These are phyloP conservation scores for Anolis sagrei DNA, from an alignment of 2,113 vertebrate genomes.

Conservation along the genomic window DNA sequence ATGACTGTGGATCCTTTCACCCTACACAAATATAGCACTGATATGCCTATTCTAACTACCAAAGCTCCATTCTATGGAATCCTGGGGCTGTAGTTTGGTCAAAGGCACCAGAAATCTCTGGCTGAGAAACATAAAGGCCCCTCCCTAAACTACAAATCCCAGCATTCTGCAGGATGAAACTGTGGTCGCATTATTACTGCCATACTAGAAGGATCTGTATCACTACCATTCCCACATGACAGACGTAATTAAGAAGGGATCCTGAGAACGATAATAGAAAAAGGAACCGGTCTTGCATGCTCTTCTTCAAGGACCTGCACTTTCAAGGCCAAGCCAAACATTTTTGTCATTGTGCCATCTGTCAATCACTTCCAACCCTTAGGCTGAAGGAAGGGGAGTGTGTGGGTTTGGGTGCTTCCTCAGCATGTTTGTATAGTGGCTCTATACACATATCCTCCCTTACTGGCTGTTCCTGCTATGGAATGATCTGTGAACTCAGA, in stretches of 20 bases:
- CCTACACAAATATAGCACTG: background rate
- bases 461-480: too few species aligned
- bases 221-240: background rate
- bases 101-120: too few species aligned
- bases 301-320: background rate
- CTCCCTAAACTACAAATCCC: too few species aligned
- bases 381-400: background rate
- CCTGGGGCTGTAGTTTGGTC: too few species aligned
- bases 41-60: too few species aligned
- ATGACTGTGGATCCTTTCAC: too few species aligned
- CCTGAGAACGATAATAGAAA: background rate
- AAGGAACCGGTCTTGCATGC: background rate
- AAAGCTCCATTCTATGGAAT: too few species aligned
- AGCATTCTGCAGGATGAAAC: too few species aligned
- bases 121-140: too few species aligned
- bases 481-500: too few species aligned
- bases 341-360: background rate
- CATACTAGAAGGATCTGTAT: background rate
- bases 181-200: background rate
- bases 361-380: background rate
- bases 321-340: background rate
- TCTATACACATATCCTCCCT: too few species aligned
- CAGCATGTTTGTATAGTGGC: too few species aligned
- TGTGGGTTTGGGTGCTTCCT: background rate
- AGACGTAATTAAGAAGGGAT: background rate